Percentiles rank a stretch among this genome's conserved stretches.
Conservation (phyloP, 2,797 vertebrate genomes). For the Micromesistius poutassou region DNA sequence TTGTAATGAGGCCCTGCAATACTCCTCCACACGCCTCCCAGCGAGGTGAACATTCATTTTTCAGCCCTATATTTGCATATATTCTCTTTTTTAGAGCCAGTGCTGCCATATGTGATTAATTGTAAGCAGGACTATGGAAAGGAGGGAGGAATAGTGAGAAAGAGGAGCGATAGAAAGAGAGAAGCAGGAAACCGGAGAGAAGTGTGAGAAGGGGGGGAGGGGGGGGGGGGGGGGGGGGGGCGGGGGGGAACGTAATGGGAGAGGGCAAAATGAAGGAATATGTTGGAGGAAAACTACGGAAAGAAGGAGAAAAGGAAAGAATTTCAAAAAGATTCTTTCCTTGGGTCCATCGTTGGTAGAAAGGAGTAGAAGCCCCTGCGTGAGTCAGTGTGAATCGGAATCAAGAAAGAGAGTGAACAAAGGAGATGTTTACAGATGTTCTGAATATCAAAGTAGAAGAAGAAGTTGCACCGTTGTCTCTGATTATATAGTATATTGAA, state of each 20-base stretch:
- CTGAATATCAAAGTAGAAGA: background rate
- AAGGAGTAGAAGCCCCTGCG: background rate
- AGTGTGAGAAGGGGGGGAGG: background rate
- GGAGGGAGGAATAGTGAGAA: constrained; percentile 7
- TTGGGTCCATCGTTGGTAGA: background rate
- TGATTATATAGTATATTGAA: background rate
- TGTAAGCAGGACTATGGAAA: constrained; percentile 42
- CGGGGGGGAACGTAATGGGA: background rate
- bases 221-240: background rate
- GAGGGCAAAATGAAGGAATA: background rate
- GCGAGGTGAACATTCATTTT: constrained; percentile 68
- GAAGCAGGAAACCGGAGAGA: constrained; percentile 14
- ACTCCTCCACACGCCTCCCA: constrained; percentile 59
- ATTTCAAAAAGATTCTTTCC: constrained; percentile 1
- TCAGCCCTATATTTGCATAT: constrained; percentile 75
- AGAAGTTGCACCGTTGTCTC: background rate
- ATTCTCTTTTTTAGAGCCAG: constrained; percentile 69
- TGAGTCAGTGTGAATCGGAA: background rate
- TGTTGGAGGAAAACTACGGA: constrained; percentile 6
- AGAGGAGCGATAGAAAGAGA: constrained; percentile 13
- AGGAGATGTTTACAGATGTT: background rate
- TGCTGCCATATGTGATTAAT: constrained; percentile 74
- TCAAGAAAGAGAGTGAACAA: background rate
- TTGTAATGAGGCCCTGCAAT: constrained; percentile 67
- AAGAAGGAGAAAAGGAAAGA: constrained; percentile 14